These are phyloP conservation scores for Turritopsis rubra DNA, from an alignment of 30 jellyfish, hydroid and myxozoan species.

Conservation along the genomic window DNA sequence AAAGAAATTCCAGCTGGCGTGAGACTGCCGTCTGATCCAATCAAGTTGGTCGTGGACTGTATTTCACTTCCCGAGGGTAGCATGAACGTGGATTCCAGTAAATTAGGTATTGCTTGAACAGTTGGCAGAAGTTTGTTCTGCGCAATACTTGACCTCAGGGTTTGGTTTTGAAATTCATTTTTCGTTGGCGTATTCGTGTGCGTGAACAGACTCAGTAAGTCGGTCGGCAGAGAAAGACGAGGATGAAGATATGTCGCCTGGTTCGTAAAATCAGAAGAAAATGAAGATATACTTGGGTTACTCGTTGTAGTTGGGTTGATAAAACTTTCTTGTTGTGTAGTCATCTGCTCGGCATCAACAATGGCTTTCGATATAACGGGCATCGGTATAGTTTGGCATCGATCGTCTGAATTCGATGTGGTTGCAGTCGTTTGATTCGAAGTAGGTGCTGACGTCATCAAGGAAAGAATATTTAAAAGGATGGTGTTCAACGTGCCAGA, in stretches of 20 bases:
- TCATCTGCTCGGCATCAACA: background rate
- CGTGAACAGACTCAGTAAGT: constrained; percentile 3
- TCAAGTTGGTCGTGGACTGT: constrained; percentile 32
- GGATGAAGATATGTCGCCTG: background rate
- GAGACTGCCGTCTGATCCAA: constrained; percentile 39
- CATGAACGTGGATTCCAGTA: constrained; percentile 46
- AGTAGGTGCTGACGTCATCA: constrained; percentile 37
- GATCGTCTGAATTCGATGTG: constrained; percentile 7
- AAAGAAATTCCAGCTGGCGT: constrained; percentile 32
- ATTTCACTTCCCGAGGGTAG: constrained; percentile 37
- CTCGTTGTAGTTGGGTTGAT: background rate
- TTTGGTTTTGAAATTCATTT: background rate
- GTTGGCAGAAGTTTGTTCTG: background rate
- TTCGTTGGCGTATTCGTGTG: background rate
- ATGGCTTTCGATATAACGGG: background rate
- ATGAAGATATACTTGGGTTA: background rate
- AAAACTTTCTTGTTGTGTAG: background rate
- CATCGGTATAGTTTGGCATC: constrained; percentile 4
- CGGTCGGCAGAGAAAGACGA: background rate
- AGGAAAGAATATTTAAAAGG: constrained; percentile 56
- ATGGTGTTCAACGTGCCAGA: constrained; percentile 49
- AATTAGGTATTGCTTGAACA: constrained; percentile 14
- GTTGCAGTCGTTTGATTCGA: constrained; percentile 33
- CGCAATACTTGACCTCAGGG: background rate
- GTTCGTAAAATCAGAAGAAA: background rate